A percentile compares a stretch with the other conserved stretches of the same genome.
These are phyloP conservation scores for Bostrychus sinensis DNA, from an alignment of 2,113 vertebrate species.

Conservation along the genomic window DNA sequence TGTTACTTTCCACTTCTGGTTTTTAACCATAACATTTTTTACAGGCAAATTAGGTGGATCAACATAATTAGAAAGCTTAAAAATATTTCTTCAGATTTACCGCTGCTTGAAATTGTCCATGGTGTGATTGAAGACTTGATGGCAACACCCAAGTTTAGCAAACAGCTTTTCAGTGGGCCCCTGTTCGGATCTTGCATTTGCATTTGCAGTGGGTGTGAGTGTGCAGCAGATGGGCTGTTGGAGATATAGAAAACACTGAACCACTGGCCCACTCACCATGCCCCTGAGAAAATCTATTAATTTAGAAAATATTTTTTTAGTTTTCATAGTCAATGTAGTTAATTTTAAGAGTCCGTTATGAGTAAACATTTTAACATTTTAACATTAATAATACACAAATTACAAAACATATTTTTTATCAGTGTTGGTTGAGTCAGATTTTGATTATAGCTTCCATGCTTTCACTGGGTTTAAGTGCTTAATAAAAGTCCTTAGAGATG, in stretches of 20 bases:
- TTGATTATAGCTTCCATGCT: no score
- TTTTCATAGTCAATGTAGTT: neutral
- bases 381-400: no score
- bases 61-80: neutral
- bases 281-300: conserved; percentile 27
- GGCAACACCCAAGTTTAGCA: conserved; percentile 28
- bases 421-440: no score
- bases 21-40: no score
- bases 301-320: neutral
- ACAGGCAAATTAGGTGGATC: neutral
- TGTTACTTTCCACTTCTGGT: no score
- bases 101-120: conserved; percentile 28
- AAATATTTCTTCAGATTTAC: neutral
- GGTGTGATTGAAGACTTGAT: conserved; percentile 26
- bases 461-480: no score
- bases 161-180: conserved; percentile 37
- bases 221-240: conserved; percentile 54
- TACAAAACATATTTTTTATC: no score
- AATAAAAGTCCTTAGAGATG: neutral
- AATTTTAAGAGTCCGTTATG: no score
- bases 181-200: conserved; percentile 34
- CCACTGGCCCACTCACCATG: conserved; percentile 38
- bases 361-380: no score
- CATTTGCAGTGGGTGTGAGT: conserved; percentile 46
- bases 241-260: conserved; percentile 46